Base-by-base conservation (phyloP, 2,888 invertebrate species). In the Drosophila greeni region DNA sequence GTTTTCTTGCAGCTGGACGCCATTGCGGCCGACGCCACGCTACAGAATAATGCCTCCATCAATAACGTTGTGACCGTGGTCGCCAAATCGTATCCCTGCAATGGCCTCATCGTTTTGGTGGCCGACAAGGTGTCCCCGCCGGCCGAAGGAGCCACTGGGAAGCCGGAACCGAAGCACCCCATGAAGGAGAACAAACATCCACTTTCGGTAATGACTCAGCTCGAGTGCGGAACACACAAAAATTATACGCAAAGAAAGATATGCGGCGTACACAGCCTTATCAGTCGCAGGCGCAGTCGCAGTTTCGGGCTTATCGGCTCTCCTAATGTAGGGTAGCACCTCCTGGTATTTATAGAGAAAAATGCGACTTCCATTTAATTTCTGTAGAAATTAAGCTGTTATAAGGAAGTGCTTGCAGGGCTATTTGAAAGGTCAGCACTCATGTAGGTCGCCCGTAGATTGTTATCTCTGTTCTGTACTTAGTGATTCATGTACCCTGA, bases 141-240 rank as follows among this genome's bases (percentile, higher is more conserved):
- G 18, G 6, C 29, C 7, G 61, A 67, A 2, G 58, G 33, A 6
- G 45, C 5, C 3, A 24, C 49, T 3, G 18, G 14, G 0, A 29
- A 66, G 2, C 58, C 34, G 36, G 75, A 75, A n/a, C 71, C 70
- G 3, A 51, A 52, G 26, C 80, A 71, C 45, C 60, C 67, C 11
- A 57, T 70, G 56, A 66, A 66, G 49, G 66, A 70, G 54, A 70
- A 56, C 66, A 69, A 75, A 53, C 78, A 86, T 75, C 84, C 86
- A 18, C 68, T 83, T 53, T 75, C 84, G 78, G 86, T 86, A 76
- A 57, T 64, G 61, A 51, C 49, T 51, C 59, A 59, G 29, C 16
- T 11, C 14, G 12, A 54, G n/a, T 47, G n/a, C 6, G 9, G 9
- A 31, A 40, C 24, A 34, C 26, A 26, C 20, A 1, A 47, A 31